A percentile compares a stretch with the other conserved stretches of the same genome.
Evolutionary conservation across 2,888 invertebrate species (phyloP).

Genomic region (Gastracanthus pulcherrimus): DNA sequence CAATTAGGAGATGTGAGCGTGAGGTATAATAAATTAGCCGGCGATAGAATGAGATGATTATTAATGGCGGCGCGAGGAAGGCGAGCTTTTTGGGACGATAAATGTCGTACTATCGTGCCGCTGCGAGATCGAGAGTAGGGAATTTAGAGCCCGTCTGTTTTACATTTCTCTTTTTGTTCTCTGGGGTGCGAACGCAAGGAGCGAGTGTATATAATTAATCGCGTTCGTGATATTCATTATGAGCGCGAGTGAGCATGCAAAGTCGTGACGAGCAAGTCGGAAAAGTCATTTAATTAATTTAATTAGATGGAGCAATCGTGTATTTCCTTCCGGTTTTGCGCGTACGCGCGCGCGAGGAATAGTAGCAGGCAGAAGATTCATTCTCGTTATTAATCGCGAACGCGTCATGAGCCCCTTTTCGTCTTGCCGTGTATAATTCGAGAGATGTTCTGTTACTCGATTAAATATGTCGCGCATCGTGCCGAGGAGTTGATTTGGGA

Average conservation of each 20-base stretch:
- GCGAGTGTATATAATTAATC: conserved; percentile 28
- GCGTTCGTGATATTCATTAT: conserved; percentile 34
- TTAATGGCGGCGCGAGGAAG: neutral
- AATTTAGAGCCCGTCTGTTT: too few species aligned
- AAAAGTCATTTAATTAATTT: conserved; percentile 39
- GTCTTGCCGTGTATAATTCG: too few species aligned
- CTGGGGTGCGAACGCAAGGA: neutral
- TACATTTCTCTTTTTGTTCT: neutral
- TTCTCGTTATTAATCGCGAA: conserved; percentile 36
- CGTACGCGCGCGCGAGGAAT: neutral
- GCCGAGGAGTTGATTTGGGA: neutral
- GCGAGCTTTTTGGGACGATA: neutral
- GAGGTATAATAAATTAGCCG: conserved; percentile 20
- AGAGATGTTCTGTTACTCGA: neutral
- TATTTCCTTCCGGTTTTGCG: conserved; percentile 7
- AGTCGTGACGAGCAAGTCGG: neutral
- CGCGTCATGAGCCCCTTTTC: neutral
- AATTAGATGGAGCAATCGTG: conserved; percentile 33
- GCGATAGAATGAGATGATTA: neutral
- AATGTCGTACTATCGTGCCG: too few species aligned
- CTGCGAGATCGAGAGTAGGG: too few species aligned
- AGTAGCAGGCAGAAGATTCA: neutral
- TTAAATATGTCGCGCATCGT: neutral
- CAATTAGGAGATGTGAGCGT: conserved; percentile 4
- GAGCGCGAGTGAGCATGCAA: neutral